Evolutionary conservation across 2,797 vertebrate genomes (phyloP).

Genomic region (Leptatherina wallacei): DNA sequence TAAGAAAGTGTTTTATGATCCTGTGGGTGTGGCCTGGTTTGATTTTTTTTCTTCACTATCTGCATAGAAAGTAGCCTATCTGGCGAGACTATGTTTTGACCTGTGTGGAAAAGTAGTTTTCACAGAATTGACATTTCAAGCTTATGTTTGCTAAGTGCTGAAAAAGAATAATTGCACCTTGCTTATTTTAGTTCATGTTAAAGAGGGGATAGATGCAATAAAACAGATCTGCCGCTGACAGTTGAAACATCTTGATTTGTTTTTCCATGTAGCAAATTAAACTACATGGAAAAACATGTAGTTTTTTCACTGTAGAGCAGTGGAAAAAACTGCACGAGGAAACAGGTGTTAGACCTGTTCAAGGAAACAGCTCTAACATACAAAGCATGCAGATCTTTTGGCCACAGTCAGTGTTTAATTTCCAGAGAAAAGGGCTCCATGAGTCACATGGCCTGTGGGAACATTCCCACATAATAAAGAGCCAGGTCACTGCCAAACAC

Average conservation of each 20-base stretch:
- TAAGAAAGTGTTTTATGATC: constrained; percentile 9
- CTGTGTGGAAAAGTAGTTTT: no score
- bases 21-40: no score
- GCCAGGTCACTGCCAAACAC: not conserved
- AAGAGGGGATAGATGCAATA: not conserved
- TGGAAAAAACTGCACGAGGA: no score
- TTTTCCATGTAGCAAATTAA: no score
- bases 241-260: constrained; percentile 10
- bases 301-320: no score
- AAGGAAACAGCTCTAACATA: not conserved
- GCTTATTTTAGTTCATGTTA: not conserved
- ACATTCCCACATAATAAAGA: constrained; percentile 3
- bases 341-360: no score
- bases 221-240: not conserved
- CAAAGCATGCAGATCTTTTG: constrained; percentile 26
- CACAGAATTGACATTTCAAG: not conserved
- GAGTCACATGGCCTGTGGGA: constrained; percentile 1
- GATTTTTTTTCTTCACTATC: no score
- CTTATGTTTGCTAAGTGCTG: no score
- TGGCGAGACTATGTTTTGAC: no score
- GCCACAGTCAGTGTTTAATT: constrained; percentile 20
- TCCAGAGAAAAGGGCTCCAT: constrained; percentile 26
- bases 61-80: no score
- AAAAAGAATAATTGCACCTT: not conserved
- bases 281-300: constrained; percentile 1